A percentile compares a stretch with the other conserved stretches of the same genome.
These are phyloP conservation scores for Pterois miles DNA, from an alignment of 2,797 vertebrate genomes.

Conservation along the genomic window DNA sequence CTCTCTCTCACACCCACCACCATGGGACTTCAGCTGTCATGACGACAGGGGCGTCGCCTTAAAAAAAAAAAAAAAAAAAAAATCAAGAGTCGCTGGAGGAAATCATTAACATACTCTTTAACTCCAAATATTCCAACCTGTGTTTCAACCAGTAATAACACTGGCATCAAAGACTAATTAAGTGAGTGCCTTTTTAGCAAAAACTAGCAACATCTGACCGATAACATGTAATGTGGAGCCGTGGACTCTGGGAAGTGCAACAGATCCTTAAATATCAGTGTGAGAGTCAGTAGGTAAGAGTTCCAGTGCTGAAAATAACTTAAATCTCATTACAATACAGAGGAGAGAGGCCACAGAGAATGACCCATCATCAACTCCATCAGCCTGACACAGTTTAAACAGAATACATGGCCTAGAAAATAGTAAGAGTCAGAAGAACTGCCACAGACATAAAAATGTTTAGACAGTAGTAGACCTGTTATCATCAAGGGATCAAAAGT, in stretches of 20 bases:
- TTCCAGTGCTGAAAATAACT: constrained; percentile 59
- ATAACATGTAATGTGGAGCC: neutral
- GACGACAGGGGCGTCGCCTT: constrained; percentile 46
- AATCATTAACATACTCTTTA: neutral
- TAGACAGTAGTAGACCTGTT: neutral
- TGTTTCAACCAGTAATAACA: neutral
- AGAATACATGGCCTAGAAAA: constrained; percentile 51
- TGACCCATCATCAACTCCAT: constrained; percentile 51
- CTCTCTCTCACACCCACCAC: constrained; percentile 55
- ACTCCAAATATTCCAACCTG: neutral
- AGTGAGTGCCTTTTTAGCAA: neutral
- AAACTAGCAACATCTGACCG: neutral
- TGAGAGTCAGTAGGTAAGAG: constrained; percentile 8
- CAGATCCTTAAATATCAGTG: constrained; percentile 13
- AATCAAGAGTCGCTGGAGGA: neutral
- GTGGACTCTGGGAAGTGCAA: neutral
- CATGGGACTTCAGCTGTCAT: constrained; percentile 56
- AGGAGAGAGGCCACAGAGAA: constrained; percentile 40
- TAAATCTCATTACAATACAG: constrained; percentile 53
- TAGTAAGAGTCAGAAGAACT: neutral
- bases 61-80: neutral
- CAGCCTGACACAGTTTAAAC: constrained; percentile 58
- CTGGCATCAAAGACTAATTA: neutral
- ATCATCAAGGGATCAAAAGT: neutral
- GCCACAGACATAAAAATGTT: constrained; percentile 13